These are phyloP conservation scores for Thomomys bottae DNA, from an alignment of 2,113 vertebrate genomes.

Conservation along the genomic window DNA sequence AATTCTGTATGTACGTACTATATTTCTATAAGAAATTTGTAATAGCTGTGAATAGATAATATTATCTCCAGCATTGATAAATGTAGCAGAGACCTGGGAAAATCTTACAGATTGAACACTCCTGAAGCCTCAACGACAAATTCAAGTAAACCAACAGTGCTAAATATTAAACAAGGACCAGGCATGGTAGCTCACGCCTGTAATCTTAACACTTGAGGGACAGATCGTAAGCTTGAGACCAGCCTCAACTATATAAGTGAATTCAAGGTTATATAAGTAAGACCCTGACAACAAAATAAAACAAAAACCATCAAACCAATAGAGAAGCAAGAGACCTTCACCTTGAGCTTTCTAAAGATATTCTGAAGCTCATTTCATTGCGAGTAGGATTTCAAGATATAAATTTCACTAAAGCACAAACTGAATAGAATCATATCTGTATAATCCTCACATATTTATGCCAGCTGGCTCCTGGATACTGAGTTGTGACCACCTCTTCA, in stretches of 20 bases:
- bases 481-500: conserved; percentile 33
- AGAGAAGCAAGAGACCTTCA: neutral
- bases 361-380: conserved; percentile 25
- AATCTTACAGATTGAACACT: neutral
- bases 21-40: neutral
- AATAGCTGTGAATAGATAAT: neutral
- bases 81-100: neutral
- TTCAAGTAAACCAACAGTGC: neutral
- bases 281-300: too few relatives aligned
- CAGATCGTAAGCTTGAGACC: too few relatives aligned
- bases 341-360: neutral
- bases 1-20: neutral
- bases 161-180: neutral
- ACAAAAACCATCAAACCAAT: neutral
- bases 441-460: conserved; percentile 69
- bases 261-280: too few relatives aligned
- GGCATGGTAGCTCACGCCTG: too few relatives aligned
- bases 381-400: conserved; percentile 34
- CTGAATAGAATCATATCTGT: conserved; percentile 57
- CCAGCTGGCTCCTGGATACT: conserved; percentile 52
- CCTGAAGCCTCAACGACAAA: neutral
- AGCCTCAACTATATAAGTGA: too few relatives aligned
- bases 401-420: conserved; percentile 65
- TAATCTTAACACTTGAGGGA: too few relatives aligned
- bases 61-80: neutral